phyloP scores from a whole-genome alignment of 1,140 invertebrate genomes.

The Melitaea cinxia region DNA sequence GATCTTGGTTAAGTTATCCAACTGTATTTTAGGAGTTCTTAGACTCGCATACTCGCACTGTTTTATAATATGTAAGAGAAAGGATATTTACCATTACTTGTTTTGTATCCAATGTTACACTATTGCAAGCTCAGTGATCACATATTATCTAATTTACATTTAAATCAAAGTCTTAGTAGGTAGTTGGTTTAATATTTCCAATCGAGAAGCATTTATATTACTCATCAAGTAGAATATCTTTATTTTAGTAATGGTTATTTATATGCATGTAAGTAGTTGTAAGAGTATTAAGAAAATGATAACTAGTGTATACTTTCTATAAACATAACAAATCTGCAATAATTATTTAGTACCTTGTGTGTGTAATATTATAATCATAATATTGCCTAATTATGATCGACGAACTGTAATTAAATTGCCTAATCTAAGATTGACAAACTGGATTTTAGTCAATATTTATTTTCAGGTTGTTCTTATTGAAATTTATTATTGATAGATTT shows the following conservation, averaged over 20 bases:
- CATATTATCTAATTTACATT: too few relatives aligned
- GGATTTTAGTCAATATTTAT: constrained; percentile 33
- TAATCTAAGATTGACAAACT: constrained; percentile 5
- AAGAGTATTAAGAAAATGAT: neutral
- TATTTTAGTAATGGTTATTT: neutral
- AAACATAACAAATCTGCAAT: neutral
- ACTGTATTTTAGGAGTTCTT: constrained; percentile 16
- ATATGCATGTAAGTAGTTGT: neutral
- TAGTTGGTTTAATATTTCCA: too few relatives aligned
- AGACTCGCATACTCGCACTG: too few relatives aligned
- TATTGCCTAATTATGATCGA: neutral
- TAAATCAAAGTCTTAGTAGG: too few relatives aligned
- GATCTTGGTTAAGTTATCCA: neutral
- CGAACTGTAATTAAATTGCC: neutral
- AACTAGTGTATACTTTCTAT: neutral
- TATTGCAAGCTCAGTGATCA: too few relatives aligned
- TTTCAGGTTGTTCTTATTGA: constrained; percentile 20
- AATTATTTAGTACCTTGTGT: neutral
- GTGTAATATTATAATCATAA: too few relatives aligned
- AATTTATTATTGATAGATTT: constrained; percentile 8
- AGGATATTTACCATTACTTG: too few relatives aligned
- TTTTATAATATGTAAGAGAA: too few relatives aligned
- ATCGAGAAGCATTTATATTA: too few relatives aligned
- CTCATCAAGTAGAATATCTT: neutral
- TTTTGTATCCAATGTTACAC: too few relatives aligned